These are phyloP conservation scores for Mnemiopsis leidyi DNA, from an alignment of 37 sponge, comb jelly and placozoan species.

Conservation along the genomic window DNA sequence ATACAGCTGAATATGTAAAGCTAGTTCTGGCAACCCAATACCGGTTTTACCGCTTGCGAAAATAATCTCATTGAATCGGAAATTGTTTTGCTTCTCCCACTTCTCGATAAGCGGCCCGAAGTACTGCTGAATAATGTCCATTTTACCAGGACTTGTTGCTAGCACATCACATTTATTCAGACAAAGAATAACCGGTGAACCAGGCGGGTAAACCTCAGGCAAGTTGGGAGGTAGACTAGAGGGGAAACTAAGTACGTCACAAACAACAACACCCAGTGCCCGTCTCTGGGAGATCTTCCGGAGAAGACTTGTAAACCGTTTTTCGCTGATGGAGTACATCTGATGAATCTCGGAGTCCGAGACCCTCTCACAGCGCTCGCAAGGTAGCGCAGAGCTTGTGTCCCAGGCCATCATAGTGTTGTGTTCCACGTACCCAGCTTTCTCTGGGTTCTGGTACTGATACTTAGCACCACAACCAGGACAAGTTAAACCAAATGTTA, in stretches of 20 bases:
- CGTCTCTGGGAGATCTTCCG: neutral
- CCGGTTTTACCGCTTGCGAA: constrained; percentile 32
- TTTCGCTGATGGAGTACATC: constrained; percentile 40
- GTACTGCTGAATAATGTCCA: neutral
- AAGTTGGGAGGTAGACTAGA: constrained; percentile 19
- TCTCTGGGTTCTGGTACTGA: neutral
- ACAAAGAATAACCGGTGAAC: neutral
- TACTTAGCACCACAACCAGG: constrained; percentile 61
- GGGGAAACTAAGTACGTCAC: constrained; percentile 49
- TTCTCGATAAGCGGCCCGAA: neutral
- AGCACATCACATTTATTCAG: constrained; percentile 58
- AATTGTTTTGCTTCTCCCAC: neutral
- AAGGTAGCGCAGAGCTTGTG: neutral
- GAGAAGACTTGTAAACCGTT: neutral
- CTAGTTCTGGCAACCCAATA: constrained; percentile 32
- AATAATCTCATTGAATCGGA: neutral
- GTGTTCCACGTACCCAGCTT: constrained; percentile 13
- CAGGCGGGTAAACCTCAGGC: neutral
- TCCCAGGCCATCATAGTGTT: constrained; percentile 19
- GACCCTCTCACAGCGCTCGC: neutral
- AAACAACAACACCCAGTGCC: constrained; percentile 20
- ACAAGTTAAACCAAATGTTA: constrained; percentile 2
- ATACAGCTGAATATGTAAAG: neutral
- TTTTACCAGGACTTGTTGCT: neutral
- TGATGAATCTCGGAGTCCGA: neutral